Evolutionary conservation across 2,113 vertebrate genomes (phyloP).

Genomic region (Gambusia holbrooki): DNA sequence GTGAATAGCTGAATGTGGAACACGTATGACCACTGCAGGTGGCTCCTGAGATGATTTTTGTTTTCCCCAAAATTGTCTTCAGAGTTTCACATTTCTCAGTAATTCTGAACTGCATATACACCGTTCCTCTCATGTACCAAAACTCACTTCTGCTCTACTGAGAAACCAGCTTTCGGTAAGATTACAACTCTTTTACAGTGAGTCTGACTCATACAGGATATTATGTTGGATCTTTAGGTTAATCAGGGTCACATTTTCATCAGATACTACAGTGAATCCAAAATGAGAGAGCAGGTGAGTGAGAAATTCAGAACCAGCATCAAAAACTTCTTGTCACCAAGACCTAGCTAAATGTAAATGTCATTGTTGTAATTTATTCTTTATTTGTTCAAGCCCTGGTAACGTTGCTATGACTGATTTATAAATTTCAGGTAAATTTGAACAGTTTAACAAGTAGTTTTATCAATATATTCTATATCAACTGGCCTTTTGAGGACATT

Average conservation of each 20-base stretch:
- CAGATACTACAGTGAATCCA: constrained; percentile 17
- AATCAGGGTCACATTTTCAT: too few relatives aligned
- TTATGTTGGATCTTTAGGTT: too few relatives aligned
- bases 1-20: not conserved
- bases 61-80: too few relatives aligned
- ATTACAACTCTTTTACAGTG: too few relatives aligned
- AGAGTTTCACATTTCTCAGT: too few relatives aligned
- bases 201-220: not conserved
- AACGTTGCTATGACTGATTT: constrained; percentile 14
- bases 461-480: too few relatives aligned
- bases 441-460: too few relatives aligned
- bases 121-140: not conserved
- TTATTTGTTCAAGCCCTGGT: constrained; percentile 27
- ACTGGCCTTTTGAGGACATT: too few relatives aligned
- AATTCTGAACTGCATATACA: not conserved
- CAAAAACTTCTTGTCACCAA: constrained; percentile 36
- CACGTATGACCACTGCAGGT: not conserved
- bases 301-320: constrained; percentile 4
- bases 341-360: constrained; percentile 50
- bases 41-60: too few relatives aligned
- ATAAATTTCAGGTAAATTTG: not conserved
- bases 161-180: too few relatives aligned
- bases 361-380: constrained; percentile 27
- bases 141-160: too few relatives aligned
- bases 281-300: constrained; percentile 10